phyloP scores from a whole-genome alignment of 1,140 invertebrate genomes.

The Sinonovacula constricta region DNA sequence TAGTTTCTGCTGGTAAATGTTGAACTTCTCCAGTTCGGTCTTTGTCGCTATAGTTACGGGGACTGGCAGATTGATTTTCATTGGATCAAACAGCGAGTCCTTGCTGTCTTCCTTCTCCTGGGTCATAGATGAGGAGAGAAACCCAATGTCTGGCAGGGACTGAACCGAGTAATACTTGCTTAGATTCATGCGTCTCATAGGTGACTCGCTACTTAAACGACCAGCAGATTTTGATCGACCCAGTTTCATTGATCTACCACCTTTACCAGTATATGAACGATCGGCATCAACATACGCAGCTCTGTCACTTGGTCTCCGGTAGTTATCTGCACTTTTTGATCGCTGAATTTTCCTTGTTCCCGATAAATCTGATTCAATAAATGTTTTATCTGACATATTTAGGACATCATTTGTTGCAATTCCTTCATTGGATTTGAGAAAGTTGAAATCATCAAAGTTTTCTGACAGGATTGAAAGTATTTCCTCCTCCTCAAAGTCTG shows the following conservation, averaged over 20 bases:
- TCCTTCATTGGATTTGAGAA: slow-evolving; percentile 41
- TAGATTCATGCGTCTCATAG: slow-evolving; percentile 21
- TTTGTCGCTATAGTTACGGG: slow-evolving; percentile 40
- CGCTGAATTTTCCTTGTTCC: slow-evolving; percentile 48
- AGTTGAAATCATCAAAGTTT: slow-evolving; percentile 54
- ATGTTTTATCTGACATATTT: slow-evolving; percentile 5
- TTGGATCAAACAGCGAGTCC: slow-evolving; percentile 47
- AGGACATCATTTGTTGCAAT: slow-evolving; percentile 34
- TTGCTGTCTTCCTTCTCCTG: slow-evolving; percentile 39
- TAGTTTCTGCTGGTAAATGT: slow-evolving; percentile 41
- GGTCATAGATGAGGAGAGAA: slow-evolving; percentile 54
- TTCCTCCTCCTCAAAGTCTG: slow-evolving; percentile 56
- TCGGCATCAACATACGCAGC: neutral
- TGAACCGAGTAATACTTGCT: slow-evolving; percentile 61
- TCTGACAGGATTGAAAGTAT: slow-evolving; percentile 67
- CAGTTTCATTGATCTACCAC: slow-evolving; percentile 10
- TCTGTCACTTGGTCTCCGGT: slow-evolving; percentile 2
- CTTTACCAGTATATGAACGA: slow-evolving; percentile 11
- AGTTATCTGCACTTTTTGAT: slow-evolving; percentile 60
- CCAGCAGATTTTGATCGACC: slow-evolving; percentile 37
- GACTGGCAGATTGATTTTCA: slow-evolving; percentile 45
- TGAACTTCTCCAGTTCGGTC: slow-evolving; percentile 45
- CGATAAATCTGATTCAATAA: neutral
- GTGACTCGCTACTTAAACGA: slow-evolving; percentile 17
- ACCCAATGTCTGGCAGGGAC: slow-evolving; percentile 72